A percentile compares a stretch with the other conserved stretches of the same genome.
Evolutionary conservation across 2,797 vertebrate species (phyloP).

Genomic region (Lagorchestes hirsutus): DNA sequence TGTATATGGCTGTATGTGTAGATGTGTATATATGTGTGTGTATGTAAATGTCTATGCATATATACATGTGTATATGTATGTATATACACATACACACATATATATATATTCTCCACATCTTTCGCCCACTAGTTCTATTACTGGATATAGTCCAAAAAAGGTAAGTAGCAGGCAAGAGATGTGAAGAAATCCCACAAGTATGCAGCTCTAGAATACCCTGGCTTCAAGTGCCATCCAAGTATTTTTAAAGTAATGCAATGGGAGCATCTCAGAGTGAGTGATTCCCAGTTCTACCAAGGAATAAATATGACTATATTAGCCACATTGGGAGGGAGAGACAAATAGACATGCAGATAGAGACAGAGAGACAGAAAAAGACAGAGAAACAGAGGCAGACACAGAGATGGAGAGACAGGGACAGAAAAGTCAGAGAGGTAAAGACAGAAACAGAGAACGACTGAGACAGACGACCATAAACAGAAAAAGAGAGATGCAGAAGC

Average conservation of each 20-base stretch:
- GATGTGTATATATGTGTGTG: too few species aligned
- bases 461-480: background rate
- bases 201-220: background rate
- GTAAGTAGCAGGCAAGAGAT: background rate
- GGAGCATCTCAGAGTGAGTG: slow-evolving; percentile 17
- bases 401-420: background rate
- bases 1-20: too few species aligned
- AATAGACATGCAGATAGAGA: background rate
- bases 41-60: too few species aligned
- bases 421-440: slow-evolving; percentile 6
- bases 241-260: background rate
- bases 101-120: background rate
- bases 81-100: background rate
- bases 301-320: slow-evolving; percentile 47
- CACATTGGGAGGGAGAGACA: slow-evolving; percentile 1
- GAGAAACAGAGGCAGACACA: too few species aligned
- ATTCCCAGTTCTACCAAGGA: slow-evolving; percentile 55
- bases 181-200: background rate
- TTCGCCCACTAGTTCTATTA: background rate
- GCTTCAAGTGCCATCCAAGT: background rate
- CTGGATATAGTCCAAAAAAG: background rate
- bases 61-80: background rate
- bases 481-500: background rate
- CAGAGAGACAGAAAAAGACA: background rate
- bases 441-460: background rate